These are phyloP conservation scores for Gadopsis bispinosus DNA, from an alignment of 2,797 vertebrate genomes.

Conservation along the genomic window DNA sequence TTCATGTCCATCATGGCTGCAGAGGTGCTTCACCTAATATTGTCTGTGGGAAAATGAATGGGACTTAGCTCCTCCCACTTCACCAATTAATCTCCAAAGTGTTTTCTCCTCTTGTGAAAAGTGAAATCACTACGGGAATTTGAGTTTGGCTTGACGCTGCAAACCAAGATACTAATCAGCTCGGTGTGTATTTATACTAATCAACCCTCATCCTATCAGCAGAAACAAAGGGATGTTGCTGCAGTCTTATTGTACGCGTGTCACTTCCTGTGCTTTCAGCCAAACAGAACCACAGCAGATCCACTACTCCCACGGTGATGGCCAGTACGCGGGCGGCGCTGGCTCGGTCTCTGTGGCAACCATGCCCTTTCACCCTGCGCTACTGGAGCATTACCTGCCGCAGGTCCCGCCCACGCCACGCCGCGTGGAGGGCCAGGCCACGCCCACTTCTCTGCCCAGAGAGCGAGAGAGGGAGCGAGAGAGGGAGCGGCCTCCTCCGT, in stretches of 20 bases:
- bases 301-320: constrained; percentile 78
- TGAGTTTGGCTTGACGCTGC: neutral
- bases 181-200: neutral
- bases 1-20: neutral
- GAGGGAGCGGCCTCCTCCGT: constrained; percentile 84
- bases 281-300: constrained; percentile 84
- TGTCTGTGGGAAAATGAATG: neutral
- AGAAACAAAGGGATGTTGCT: neutral
- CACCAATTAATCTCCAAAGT: neutral
- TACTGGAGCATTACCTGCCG: constrained; percentile 92
- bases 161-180: neutral
- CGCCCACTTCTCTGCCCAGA: constrained; percentile 80
- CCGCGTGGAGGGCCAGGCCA: constrained; percentile 69
- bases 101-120: neutral
- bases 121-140: too few species aligned
- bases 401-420: constrained; percentile 82
- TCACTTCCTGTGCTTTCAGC: constrained; percentile 68
- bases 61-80: neutral
- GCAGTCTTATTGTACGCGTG: fast-evolving
- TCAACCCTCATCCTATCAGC: neutral
- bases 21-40: neutral
- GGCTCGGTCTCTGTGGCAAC: constrained; percentile 80
- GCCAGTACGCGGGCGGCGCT: constrained; percentile 72
- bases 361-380: constrained; percentile 87
- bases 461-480: constrained; percentile 72